A percentile compares a stretch with the other conserved stretches of the same genome.
phyloP scores from a whole-genome alignment of 37 sponge, comb jelly and placozoan species.

The Petrosia ficiformis region DNA sequence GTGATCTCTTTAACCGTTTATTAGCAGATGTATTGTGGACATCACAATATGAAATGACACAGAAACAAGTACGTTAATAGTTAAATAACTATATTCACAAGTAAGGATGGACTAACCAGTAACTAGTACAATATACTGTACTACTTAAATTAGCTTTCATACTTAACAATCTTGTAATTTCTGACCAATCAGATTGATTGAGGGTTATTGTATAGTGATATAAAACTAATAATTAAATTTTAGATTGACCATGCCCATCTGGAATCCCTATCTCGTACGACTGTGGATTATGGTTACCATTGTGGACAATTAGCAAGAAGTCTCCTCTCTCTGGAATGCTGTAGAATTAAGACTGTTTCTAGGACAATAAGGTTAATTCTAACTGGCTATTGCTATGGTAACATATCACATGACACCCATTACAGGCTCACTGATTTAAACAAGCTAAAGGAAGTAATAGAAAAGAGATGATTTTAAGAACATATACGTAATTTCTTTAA shows the following conservation, averaged over 20 bases:
- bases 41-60: not conserved
- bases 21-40: not conserved
- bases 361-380: constrained; percentile 13
- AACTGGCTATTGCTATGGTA: not conserved
- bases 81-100: not conserved
- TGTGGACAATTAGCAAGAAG: constrained; percentile 16
- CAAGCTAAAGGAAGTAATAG: not conserved
- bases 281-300: constrained; percentile 14
- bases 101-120: too few species aligned
- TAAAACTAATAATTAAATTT: not conserved
- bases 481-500: too few species aligned
- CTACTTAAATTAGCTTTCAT: not conserved
- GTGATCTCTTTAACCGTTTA: not conserved
- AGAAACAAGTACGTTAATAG: not conserved
- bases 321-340: constrained; percentile 11
- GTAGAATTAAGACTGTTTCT: constrained; percentile 18
- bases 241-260: constrained; percentile 15
- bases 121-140: too few species aligned
- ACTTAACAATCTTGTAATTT: not conserved
- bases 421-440: not conserved
- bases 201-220: not conserved
- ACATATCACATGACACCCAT: too few species aligned
- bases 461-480: too few species aligned
- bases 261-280: constrained; percentile 10
- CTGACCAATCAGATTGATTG: not conserved